A percentile compares a stretch with the other conserved stretches of the same genome.
phyloP scores from a whole-genome alignment of 1,140 invertebrate genomes.

The Drosophila nigromelanica region DNA sequence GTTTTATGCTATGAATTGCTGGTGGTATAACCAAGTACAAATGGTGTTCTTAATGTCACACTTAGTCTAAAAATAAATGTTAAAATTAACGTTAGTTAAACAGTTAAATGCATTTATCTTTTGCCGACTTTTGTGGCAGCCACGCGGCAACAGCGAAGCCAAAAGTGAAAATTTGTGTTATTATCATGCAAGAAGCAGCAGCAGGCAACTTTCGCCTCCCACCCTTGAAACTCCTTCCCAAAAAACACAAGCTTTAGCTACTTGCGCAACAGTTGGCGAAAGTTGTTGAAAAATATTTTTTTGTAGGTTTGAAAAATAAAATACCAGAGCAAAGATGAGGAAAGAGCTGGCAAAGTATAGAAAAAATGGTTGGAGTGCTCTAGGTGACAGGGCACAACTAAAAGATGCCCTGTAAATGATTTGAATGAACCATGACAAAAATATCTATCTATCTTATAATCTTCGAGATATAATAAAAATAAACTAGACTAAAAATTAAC shows the following conservation, averaged over 20 bases:
- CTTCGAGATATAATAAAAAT: too few relatives aligned
- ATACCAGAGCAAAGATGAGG: constrained; percentile 34
- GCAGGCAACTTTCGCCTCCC: not conserved
- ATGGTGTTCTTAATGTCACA: too few relatives aligned
- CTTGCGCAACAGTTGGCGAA: constrained; percentile 61
- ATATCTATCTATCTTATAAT: too few relatives aligned
- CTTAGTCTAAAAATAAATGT: too few relatives aligned
- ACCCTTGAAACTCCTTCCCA: not conserved
- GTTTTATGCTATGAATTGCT: too few relatives aligned
- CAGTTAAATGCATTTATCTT: constrained; percentile 63
- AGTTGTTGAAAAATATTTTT: constrained; percentile 59
- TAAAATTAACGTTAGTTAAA: too few relatives aligned
- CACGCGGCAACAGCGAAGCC: constrained; percentile 29
- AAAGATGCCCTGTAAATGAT: not conserved
- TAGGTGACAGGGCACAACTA: not conserved
- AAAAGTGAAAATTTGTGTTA: constrained; percentile 67
- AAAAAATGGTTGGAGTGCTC: not conserved
- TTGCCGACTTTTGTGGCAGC: constrained; percentile 48
- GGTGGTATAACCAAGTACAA: too few relatives aligned
- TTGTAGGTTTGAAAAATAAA: constrained; percentile 58
- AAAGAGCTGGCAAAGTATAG: not conserved
- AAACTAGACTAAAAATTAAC: too few relatives aligned
- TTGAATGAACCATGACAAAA: too few relatives aligned
- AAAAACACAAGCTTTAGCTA: too few relatives aligned
- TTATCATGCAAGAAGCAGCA: constrained; percentile 72